Evolutionary conservation across 2,797 vertebrate genomes (phyloP).

Genomic region (Pangasius macronema): DNA sequence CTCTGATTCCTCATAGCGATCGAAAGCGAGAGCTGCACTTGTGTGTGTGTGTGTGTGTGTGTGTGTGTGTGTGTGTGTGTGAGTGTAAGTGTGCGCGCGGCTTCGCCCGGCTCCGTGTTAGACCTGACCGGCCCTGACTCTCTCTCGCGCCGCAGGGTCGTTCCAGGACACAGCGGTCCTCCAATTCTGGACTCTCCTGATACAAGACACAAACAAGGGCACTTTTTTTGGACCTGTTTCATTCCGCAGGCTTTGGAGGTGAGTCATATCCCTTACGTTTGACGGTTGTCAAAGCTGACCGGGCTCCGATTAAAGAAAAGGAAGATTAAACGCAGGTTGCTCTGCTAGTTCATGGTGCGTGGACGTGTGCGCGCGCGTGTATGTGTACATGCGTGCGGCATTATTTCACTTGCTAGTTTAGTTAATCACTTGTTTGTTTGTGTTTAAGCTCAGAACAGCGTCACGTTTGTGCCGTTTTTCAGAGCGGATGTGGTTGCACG

Average conservation of each 20-base stretch:
- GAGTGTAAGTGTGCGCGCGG: background rate
- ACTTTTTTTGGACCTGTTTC: background rate
- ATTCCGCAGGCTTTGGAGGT: background rate
- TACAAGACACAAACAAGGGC: background rate
- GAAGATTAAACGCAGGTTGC: background rate
- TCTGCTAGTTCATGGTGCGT: background rate
- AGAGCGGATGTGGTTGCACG: slow-evolving; percentile 32
- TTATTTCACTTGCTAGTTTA: background rate
- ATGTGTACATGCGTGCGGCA: background rate
- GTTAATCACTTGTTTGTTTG: background rate
- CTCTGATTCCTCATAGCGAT: slow-evolving; percentile 59
- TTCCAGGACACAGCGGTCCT: slow-evolving; percentile 46
- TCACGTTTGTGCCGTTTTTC: background rate
- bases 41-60: background rate
- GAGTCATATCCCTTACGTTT: slow-evolving; percentile 12
- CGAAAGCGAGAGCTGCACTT: slow-evolving; percentile 45
- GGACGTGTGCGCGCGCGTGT: background rate
- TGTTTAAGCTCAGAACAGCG: background rate
- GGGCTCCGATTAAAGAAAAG: background rate
- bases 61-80: background rate
- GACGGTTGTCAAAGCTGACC: slow-evolving; percentile 17
- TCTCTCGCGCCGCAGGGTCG: slow-evolving; percentile 45
- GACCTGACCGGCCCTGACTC: slow-evolving; percentile 43
- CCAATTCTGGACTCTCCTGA: background rate
- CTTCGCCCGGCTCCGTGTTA: slow-evolving; percentile 46